A percentile compares a stretch with the other conserved stretches of the same genome.
phyloP scores from a whole-genome alignment of 2,113 vertebrate genomes.

The Gavialis gangeticus region DNA sequence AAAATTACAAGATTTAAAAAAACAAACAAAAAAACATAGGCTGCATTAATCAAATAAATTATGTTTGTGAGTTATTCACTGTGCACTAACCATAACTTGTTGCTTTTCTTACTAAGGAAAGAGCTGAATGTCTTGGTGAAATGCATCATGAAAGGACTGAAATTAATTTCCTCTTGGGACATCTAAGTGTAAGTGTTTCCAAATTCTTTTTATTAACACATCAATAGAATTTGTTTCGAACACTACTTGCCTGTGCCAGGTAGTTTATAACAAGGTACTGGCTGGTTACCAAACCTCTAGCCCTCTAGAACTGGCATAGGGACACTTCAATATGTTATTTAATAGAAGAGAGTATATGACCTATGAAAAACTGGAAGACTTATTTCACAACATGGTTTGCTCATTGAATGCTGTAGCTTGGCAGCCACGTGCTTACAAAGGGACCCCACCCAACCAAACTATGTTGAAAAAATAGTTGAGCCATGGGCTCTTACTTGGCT shows the following conservation, averaged over 20 bases:
- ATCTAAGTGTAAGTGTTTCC: conserved; percentile 6
- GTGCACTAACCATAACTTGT: background rate
- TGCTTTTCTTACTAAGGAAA: background rate
- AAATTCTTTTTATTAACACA: conserved; percentile 54
- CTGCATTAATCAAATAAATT: background rate
- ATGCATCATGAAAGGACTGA: conserved; percentile 11
- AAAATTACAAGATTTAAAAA: background rate
- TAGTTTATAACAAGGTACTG: conserved; percentile 42
- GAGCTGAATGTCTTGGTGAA: background rate
- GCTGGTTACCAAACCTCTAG: conserved; percentile 50
- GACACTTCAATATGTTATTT: conserved; percentile 44
- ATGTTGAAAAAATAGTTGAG: conserved; percentile 8
- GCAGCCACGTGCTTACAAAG: background rate
- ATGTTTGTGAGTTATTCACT: conserved; percentile 44
- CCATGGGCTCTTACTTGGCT: background rate
- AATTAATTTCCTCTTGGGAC: conserved; percentile 41
- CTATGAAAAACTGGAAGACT: background rate
- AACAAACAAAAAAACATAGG: background rate
- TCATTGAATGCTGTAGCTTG: conserved; percentile 8
- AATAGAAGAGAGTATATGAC: background rate
- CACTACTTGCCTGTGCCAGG: conserved; percentile 48
- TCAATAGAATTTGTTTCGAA: conserved; percentile 47
- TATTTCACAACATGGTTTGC: conserved; percentile 7
- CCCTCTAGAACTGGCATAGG: conserved; percentile 43
- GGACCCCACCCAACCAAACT: conserved; percentile 43